These are phyloP conservation scores for Lepidurus arcticus DNA, from an alignment of 1,140 invertebrate genomes.

Conservation along the genomic window DNA sequence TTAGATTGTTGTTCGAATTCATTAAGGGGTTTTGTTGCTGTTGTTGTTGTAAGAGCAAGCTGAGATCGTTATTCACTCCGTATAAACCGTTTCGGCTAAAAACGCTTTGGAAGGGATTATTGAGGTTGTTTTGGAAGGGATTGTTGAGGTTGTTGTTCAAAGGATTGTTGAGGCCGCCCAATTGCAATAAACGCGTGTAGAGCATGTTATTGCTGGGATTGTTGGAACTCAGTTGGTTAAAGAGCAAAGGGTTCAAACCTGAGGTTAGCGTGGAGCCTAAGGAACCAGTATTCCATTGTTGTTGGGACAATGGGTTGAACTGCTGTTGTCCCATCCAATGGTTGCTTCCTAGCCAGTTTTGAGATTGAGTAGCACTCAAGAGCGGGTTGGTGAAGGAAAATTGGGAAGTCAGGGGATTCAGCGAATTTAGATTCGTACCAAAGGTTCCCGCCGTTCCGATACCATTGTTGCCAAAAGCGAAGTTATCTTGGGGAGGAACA, in stretches of 20 bases:
- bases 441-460: not conserved
- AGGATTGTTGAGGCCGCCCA: not conserved
- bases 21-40: not conserved
- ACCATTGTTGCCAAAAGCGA: not conserved
- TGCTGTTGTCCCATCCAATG: not conserved
- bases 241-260: not conserved
- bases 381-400: not conserved
- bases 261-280: not conserved
- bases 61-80: not conserved
- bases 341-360: not conserved
- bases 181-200: not conserved
- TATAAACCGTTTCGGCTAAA: not conserved
- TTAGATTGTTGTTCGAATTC: not conserved
- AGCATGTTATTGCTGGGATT: not conserved
- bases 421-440: not conserved
- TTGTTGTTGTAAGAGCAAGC: not conserved
- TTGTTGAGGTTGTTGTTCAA: not conserved
- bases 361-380: not conserved
- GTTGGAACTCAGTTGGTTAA: not conserved
- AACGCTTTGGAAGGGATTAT: not conserved
- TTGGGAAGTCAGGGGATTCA: not conserved
- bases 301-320: not conserved
- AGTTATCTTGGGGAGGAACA: not conserved
- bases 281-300: constrained; percentile 9
- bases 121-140: not conserved